phyloP scores from a whole-genome alignment of 2,888 invertebrate genomes.

The Drosophila phalerata region DNA sequence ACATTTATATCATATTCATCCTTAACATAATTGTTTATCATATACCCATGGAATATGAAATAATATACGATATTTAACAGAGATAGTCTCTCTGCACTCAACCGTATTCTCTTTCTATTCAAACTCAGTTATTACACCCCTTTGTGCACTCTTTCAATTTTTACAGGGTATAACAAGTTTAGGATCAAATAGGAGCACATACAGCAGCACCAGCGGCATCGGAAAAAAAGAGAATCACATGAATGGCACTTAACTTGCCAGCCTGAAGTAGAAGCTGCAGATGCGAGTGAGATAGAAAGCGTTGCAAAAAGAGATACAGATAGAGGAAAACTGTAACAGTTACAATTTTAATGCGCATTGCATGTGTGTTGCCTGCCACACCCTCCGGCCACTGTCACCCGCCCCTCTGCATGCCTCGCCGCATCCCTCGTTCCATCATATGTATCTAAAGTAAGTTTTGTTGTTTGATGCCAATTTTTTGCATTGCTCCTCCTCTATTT shows the following conservation, averaged over 20 bases:
- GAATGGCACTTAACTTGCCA: conserved; percentile 78
- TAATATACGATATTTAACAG: too few relatives aligned
- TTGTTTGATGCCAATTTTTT: conserved; percentile 81
- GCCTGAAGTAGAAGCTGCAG: conserved; percentile 29
- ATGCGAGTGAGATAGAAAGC: conserved; percentile 7
- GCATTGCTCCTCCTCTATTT: conserved; percentile 56
- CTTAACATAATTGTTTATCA: too few relatives aligned
- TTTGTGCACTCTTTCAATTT: not conserved
- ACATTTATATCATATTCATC: too few relatives aligned
- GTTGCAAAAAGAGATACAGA: not conserved
- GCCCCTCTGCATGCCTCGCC: not conserved
- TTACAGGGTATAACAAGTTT: conserved; percentile 44
- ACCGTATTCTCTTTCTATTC: not conserved
- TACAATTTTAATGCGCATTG: conserved; percentile 79
- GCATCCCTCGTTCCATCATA: conserved; percentile 9
- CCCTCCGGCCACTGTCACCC: conserved; percentile 8
- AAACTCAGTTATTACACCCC: not conserved
- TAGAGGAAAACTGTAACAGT: conserved; percentile 67
- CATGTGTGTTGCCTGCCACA: conserved; percentile 56
- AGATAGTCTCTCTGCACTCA: too few relatives aligned
- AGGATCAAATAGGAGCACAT: conserved; percentile 46
- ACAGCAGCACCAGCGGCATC: conserved; percentile 28
- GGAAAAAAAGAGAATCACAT: conserved; percentile 61
- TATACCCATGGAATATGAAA: too few relatives aligned
- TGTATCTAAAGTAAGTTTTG: conserved; percentile 75